Percentiles rank a stretch among this genome's conserved stretches.
These are phyloP conservation scores for Lineus longissimus DNA, from an alignment of 1,140 invertebrate species.

Conservation along the genomic window DNA sequence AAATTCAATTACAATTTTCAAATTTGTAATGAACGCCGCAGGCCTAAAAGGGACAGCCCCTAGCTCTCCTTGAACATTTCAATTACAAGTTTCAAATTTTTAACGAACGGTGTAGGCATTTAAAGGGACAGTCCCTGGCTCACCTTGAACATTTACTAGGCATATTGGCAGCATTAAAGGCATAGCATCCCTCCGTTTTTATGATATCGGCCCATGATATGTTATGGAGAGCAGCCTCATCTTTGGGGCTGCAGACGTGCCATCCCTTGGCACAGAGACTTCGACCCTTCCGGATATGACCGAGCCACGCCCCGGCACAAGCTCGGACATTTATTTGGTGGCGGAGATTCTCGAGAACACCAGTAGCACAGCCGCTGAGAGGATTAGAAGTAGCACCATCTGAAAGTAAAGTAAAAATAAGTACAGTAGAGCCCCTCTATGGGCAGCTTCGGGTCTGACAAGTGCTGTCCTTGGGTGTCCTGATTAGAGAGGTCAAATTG, in stretches of 20 bases:
- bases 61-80: too few species aligned
- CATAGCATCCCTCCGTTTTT: slow-evolving; percentile 40
- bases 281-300: slow-evolving; percentile 35
- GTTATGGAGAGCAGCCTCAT: slow-evolving; percentile 25
- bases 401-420: neutral
- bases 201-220: slow-evolving; percentile 38
- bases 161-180: slow-evolving; percentile 40
- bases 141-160: slow-evolving; percentile 38
- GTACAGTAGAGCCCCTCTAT: too few species aligned
- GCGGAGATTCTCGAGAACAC: slow-evolving; percentile 33
- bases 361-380: slow-evolving; percentile 36
- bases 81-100: too few species aligned
- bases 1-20: too few species aligned
- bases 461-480: too few species aligned
- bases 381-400: slow-evolving; percentile 25
- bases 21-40: too few species aligned
- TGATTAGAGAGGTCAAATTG: too few species aligned
- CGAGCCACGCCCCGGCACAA: slow-evolving; percentile 39
- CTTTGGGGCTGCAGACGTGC: slow-evolving; percentile 39
- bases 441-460: too few species aligned
- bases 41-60: too few species aligned
- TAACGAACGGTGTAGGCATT: too few species aligned
- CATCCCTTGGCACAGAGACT: slow-evolving; percentile 39
- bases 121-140: neutral
- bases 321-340: slow-evolving; percentile 36